Percentiles rank a stretch among this genome's conserved stretches.
These are phyloP conservation scores for Trichopoda pennipes DNA, from an alignment of 2,888 invertebrate genomes.

Conservation along the genomic window DNA sequence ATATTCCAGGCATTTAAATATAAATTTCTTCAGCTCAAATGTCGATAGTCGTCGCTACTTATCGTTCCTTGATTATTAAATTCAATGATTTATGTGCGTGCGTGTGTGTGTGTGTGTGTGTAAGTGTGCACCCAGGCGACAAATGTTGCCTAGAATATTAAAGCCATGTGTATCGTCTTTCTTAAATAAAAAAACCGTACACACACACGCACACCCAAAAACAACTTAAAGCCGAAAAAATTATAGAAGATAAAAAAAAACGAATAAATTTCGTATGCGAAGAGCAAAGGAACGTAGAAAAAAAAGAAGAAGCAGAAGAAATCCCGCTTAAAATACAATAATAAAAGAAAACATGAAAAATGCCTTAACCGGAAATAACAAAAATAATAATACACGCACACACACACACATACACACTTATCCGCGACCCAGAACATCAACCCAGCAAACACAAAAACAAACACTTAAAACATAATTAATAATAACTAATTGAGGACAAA, in stretches of 20 bases:
- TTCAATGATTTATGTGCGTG: conserved; percentile 62
- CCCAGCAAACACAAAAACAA: no score
- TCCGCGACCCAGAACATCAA: no score
- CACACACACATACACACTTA: not conserved
- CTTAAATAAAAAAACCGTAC: not conserved
- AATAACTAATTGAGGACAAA: no score
- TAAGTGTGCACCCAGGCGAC: conserved; percentile 64
- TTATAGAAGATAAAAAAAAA: not conserved
- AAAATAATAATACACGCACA: conserved; percentile 18
- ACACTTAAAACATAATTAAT: no score
- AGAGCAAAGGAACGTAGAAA: conserved; percentile 23
- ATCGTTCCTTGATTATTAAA: conserved; percentile 51
- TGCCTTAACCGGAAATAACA: conserved; percentile 67
- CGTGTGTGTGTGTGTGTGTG: conserved; percentile 55
- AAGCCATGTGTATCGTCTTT: conserved; percentile 52
- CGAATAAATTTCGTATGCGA: conserved; percentile 37
- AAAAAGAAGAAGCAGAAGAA: conserved; percentile 38
- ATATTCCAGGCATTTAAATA: conserved; percentile 18
- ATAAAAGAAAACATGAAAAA: conserved; percentile 53
- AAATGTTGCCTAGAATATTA: conserved; percentile 60
- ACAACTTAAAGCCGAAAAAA: conserved; percentile 16
- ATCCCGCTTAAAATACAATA: conserved; percentile 53
- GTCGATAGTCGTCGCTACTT: conserved; percentile 15
- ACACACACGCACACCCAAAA: conserved; percentile 8
- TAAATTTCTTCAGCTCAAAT: not conserved